phyloP scores from a whole-genome alignment of 2,797 vertebrate species.

The Phoebastria nigripes region DNA sequence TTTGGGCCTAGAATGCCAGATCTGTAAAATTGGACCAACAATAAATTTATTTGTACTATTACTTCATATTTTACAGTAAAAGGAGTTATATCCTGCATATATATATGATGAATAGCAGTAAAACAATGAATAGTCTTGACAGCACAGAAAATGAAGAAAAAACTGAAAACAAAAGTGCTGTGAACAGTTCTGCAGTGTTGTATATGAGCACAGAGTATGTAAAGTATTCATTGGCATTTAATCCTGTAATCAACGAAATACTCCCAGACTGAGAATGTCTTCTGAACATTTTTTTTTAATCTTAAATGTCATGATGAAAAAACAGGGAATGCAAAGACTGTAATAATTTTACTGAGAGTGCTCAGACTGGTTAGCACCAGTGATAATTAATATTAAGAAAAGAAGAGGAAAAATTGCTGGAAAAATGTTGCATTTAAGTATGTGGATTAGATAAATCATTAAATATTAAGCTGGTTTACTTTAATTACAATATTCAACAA shows the following conservation, averaged over 20 bases:
- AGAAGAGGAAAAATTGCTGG: background rate
- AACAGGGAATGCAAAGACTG: background rate
- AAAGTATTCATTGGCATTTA: background rate
- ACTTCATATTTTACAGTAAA: background rate
- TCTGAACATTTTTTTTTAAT: background rate
- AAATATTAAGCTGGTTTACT: background rate
- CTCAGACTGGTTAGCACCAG: background rate
- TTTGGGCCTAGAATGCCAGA: background rate
- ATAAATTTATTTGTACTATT: background rate
- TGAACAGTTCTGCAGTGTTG: background rate
- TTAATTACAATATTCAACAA: background rate
- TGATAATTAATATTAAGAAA: background rate
- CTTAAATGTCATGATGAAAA: background rate
- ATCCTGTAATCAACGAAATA: background rate
- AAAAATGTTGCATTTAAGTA: background rate
- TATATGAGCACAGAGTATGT: background rate
- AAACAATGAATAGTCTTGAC: background rate
- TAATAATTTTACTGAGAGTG: background rate
- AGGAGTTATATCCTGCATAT: background rate
- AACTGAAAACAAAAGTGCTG: fast-evolving
- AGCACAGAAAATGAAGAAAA: background rate
- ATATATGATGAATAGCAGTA: background rate
- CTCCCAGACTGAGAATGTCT: background rate
- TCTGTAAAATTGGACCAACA: background rate
- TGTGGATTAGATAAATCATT: background rate